These are phyloP conservation scores for Phrynosoma platyrhinos DNA, from an alignment of 2,113 vertebrate species.

Conservation along the genomic window DNA sequence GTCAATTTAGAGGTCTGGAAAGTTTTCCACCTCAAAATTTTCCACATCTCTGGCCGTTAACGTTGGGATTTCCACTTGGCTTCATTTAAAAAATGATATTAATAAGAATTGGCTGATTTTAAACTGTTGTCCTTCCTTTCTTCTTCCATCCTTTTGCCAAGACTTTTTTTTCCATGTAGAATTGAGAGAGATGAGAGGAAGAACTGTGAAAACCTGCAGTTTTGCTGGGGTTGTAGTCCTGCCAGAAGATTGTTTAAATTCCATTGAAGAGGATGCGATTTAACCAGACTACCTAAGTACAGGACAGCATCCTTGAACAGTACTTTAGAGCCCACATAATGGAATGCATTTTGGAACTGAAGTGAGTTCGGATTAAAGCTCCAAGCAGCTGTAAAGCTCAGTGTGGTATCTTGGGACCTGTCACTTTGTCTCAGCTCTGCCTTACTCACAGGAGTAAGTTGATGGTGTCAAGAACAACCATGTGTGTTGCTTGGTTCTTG, in stretches of 20 bases:
- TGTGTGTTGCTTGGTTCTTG: not conserved
- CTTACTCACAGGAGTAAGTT: not conserved
- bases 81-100: no score
- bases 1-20: not conserved
- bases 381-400: not conserved
- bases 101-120: no score
- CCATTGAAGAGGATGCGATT: not conserved
- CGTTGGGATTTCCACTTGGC: no score
- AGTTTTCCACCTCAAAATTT: not conserved
- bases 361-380: not conserved
- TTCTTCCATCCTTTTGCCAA: not conserved
- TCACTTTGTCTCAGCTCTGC: not conserved
- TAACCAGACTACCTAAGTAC: not conserved
- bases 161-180: not conserved
- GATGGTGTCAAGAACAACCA: not conserved
- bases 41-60: not conserved
- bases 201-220: not conserved
- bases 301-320: not conserved
- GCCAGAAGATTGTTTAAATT: not conserved
- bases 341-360: not conserved
- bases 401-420: not conserved
- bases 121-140: not conserved
- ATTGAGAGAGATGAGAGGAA: not conserved
- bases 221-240: not conserved
- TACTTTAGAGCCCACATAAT: not conserved